Percentiles rank a stretch among this genome's conserved stretches.
Evolutionary conservation across 2,113 vertebrate genomes (phyloP).

Genomic region (Corythoichthys intestinalis): DNA sequence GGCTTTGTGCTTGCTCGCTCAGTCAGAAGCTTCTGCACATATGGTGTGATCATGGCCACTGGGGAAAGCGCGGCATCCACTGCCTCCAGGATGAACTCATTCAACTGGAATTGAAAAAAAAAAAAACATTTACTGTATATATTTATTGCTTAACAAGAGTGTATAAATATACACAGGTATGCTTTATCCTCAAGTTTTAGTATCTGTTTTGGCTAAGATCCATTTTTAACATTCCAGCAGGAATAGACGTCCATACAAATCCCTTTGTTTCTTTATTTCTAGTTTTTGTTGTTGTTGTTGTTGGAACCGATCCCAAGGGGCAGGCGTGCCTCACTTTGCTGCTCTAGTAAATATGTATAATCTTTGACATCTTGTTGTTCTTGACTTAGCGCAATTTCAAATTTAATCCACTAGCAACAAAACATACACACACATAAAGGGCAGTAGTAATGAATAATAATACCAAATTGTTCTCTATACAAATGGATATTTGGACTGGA

Average conservation of each 20-base stretch:
- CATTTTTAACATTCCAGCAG: not conserved
- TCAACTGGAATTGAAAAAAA: not conserved
- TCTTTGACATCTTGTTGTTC: not conserved
- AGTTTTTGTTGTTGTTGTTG: not conserved
- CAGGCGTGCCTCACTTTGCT: not conserved
- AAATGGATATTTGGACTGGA: not conserved
- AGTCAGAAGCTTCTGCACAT: conserved; percentile 60
- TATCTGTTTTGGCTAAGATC: not conserved
- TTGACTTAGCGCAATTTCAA: no score
- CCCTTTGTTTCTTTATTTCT: not conserved
- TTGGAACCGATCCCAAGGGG: not conserved
- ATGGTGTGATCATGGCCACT: conserved; percentile 32
- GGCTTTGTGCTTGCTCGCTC: conserved; percentile 51
- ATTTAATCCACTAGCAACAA: no score
- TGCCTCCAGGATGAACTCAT: not conserved
- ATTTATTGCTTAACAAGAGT: no score
- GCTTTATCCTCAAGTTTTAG: not conserved
- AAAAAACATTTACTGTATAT: not conserved
- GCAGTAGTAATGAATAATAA: not conserved
- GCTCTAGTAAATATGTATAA: not conserved
- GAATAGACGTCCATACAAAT: not conserved
- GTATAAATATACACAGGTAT: not conserved
- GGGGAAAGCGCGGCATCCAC: conserved; percentile 11
- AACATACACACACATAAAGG: no score
- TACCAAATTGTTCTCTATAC: not conserved